A percentile compares a stretch with the other conserved stretches of the same genome.
phyloP scores from a whole-genome alignment of 2,113 vertebrate genomes.

The Esox niger region DNA sequence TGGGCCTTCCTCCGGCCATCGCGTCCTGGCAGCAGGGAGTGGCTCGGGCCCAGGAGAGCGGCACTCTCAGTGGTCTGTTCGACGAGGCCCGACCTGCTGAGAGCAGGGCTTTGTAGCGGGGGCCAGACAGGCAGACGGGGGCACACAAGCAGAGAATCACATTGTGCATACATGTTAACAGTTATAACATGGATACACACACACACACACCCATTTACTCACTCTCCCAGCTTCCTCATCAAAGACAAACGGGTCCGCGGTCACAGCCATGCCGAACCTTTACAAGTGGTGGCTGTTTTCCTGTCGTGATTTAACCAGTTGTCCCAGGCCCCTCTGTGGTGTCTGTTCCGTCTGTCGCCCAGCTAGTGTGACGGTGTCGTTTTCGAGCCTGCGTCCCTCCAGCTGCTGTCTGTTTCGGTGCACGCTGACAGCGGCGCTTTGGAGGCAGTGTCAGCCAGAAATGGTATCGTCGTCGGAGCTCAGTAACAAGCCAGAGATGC shows the following conservation, averaged over 20 bases:
- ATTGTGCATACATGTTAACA: constrained; percentile 29
- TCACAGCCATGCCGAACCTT: constrained; percentile 26
- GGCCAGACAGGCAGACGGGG: constrained; percentile 53
- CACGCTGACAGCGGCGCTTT: constrained; percentile 67
- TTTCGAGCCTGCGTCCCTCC: constrained; percentile 67
- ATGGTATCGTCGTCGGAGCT: constrained; percentile 71
- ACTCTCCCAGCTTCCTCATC: background rate
- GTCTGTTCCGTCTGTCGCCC: constrained; percentile 36
- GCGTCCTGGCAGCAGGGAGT: constrained; percentile 52
- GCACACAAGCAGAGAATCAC: background rate
- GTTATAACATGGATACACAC: background rate
- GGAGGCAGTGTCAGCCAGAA: constrained; percentile 69
- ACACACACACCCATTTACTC: constrained; percentile 10
- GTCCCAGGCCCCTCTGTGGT: constrained; percentile 47
- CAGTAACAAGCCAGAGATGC: constrained; percentile 65
- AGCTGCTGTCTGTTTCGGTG: constrained; percentile 46
- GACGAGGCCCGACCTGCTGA: constrained; percentile 67
- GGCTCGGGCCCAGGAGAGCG: constrained; percentile 60
- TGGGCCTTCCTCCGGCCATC: constrained; percentile 51
- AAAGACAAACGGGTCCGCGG: background rate
- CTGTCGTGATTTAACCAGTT: constrained; percentile 68
- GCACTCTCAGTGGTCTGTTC: constrained; percentile 65
- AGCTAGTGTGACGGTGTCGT: constrained; percentile 68
- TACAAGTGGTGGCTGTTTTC: constrained; percentile 55
- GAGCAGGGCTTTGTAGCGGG: constrained; percentile 68